These are phyloP conservation scores for Tangara arthus DNA, from an alignment of 2,797 vertebrate genomes.

Conservation along the genomic window DNA sequence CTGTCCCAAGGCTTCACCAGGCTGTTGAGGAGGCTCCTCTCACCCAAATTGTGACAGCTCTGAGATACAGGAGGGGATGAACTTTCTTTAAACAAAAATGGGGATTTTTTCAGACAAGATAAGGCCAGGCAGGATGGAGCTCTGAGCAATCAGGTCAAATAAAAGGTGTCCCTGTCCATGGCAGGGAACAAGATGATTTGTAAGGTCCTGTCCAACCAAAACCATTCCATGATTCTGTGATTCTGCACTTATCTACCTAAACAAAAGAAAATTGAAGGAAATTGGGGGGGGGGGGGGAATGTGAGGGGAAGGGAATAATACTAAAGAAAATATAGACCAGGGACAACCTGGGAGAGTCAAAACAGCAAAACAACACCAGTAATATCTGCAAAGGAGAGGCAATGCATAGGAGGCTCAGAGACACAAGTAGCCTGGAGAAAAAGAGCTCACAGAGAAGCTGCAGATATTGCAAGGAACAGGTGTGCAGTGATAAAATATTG, in stretches of 20 bases:
- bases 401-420: neutral
- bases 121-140: neutral
- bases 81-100: neutral
- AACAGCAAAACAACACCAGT: neutral
- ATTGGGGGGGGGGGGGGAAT: rapidly evolving
- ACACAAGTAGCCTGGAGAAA: neutral
- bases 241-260: neutral
- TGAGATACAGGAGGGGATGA: neutral
- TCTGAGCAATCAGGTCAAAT: neutral
- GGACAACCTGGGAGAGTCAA: neutral
- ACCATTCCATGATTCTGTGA: neutral
- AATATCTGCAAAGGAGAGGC: neutral
- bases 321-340: neutral
- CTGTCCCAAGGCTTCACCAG: rapidly evolving
- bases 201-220: neutral
- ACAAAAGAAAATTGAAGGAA: neutral
- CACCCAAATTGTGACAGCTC: neutral
- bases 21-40: neutral
- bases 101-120: neutral
- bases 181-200: neutral
- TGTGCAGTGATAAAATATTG: no score
- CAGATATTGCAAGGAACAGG: neutral
- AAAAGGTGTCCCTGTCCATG: rapidly evolving
- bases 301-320: rapidly evolving
- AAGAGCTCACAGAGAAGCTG: neutral